phyloP scores from a whole-genome alignment of 2,888 invertebrate species.

The Julus scandinavius region DNA sequence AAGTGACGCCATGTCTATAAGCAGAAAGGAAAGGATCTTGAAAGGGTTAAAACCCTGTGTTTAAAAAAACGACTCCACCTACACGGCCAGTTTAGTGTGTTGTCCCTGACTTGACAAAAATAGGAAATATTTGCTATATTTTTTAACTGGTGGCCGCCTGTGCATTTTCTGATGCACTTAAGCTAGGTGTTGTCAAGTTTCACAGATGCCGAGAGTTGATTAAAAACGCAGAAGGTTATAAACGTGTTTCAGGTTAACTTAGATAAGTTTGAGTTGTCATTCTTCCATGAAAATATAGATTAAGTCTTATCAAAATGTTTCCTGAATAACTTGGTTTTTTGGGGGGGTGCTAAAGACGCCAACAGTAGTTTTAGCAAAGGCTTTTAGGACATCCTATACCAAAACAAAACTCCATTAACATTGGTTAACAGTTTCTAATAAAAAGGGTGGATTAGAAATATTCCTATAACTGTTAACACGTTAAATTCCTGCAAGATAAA shows the following conservation, averaged over 20 bases:
- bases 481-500: not conserved
- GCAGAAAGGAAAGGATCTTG: not conserved
- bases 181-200: not conserved
- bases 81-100: not conserved
- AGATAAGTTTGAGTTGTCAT: not conserved
- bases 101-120: not conserved
- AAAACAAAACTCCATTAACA: not conserved
- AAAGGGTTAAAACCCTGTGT: not conserved
- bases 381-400: not conserved
- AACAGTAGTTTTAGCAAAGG: not conserved
- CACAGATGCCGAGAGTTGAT: not conserved
- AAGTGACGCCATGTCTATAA: not conserved
- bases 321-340: not conserved
- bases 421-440: not conserved
- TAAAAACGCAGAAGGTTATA: not conserved
- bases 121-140: not conserved
- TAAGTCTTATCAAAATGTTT: constrained; percentile 1
- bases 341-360: not conserved
- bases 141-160: not conserved
- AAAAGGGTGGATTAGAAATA: not conserved
- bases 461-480: not conserved
- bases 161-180: not conserved
- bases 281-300: not conserved
- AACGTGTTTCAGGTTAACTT: not conserved
- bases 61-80: not conserved